Conservation (phyloP, 2,113 vertebrate genomes). For the Dascyllus trimaculatus region DNA sequence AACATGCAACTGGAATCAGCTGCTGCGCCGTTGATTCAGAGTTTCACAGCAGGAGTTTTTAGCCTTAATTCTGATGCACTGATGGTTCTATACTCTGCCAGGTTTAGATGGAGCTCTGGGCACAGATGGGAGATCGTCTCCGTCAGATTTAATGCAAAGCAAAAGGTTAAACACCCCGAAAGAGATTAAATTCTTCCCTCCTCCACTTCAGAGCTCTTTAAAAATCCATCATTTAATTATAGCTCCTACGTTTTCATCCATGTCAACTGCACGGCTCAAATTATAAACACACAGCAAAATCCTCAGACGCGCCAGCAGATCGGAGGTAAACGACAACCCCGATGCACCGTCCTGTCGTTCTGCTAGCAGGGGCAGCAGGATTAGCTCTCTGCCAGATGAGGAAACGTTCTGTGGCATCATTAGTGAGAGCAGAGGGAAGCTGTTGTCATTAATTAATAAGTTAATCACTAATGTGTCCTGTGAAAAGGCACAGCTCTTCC, state of each 20-base stretch:
- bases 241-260: conserved; percentile 17
- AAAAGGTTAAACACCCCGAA: conserved; percentile 6
- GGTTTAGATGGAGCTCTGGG: background rate
- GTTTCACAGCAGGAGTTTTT: background rate
- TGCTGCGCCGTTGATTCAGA: background rate
- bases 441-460: too few relatives aligned
- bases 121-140: background rate
- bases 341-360: background rate
- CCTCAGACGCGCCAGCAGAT: background rate
- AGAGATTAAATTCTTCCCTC: conserved; percentile 17
- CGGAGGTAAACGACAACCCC: conserved; percentile 8
- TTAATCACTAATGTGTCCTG: too few relatives aligned
- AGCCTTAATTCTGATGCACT: background rate
- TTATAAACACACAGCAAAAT: conserved; percentile 11
- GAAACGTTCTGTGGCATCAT: background rate
- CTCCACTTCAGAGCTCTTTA: conserved; percentile 9
- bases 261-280: conserved; percentile 2
- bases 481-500: too few relatives aligned
- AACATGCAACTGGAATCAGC: background rate
- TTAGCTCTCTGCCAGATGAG: too few relatives aligned
- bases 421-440: too few relatives aligned
- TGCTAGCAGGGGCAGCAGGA: background rate
- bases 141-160: background rate
- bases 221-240: conserved; percentile 33
- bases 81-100: too few relatives aligned